Conservation (phyloP, 2,888 invertebrate species). For the Drosophila merina region DNA sequence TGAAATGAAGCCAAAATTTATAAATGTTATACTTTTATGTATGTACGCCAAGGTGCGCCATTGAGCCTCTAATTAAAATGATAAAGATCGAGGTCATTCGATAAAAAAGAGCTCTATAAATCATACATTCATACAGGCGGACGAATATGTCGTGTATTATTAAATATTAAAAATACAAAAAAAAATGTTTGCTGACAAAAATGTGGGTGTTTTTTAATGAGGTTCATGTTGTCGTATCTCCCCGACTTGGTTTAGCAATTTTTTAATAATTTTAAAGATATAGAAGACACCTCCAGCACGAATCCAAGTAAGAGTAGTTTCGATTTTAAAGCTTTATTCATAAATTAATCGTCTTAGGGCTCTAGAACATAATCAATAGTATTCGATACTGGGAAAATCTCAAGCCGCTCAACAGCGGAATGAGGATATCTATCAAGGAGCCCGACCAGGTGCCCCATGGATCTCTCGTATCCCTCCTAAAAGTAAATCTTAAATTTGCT, state of each 20-base stretch:
- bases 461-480: constrained; percentile 24
- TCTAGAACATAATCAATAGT: constrained; percentile 52
- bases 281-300: too few relatives aligned
- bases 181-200: constrained; percentile 66
- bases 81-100: constrained; percentile 39
- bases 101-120: constrained; percentile 3
- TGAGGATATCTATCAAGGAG: neutral
- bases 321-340: constrained; percentile 77
- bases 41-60: constrained; percentile 36
- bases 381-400: constrained; percentile 25
- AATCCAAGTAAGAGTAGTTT: neutral
- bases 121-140: constrained; percentile 29
- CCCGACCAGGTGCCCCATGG: neutral
- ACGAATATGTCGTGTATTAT: constrained; percentile 59
- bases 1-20: constrained; percentile 71
- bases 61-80: constrained; percentile 25
- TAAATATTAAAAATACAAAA: constrained; percentile 62
- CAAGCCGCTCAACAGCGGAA: constrained; percentile 19
- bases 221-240: neutral
- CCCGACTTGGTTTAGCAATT: too few relatives aligned
- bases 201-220: neutral
- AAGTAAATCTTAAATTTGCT: constrained; percentile 35
- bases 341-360: constrained; percentile 76
- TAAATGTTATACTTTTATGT: constrained; percentile 52
- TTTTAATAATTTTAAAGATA: too few relatives aligned